phyloP scores from a whole-genome alignment of 1,140 invertebrate genomes.

The Euura saliciscinereae region DNA sequence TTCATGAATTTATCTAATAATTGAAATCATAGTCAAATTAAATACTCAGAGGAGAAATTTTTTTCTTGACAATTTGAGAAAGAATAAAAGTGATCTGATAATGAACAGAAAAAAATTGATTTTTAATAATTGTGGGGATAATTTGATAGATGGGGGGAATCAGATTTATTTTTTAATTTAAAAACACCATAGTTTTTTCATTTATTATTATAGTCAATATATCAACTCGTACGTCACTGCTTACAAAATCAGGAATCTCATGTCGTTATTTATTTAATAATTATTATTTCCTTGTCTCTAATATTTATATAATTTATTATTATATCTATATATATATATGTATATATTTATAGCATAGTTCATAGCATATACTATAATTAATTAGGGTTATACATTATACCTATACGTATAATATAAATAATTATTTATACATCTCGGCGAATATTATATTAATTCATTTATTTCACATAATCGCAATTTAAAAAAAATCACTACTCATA shows the following conservation, averaged over 20 bases:
- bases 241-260: conserved; percentile 42
- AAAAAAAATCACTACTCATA: no score
- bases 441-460: neutral
- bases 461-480: no score
- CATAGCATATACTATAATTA: neutral
- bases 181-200: conserved; percentile 38
- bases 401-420: neutral
- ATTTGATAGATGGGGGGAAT: no score
- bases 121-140: no score
- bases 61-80: no score
- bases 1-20: no score
- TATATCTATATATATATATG: conserved; percentile 22
- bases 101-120: no score
- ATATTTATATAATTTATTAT: conserved; percentile 29
- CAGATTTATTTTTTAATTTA: conserved; percentile 20
- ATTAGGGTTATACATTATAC: neutral
- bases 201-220: conserved; percentile 32
- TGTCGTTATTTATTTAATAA: neutral
- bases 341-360: conserved; percentile 17
- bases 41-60: no score
- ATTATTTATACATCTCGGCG: neutral
- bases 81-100: no score
- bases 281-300: conserved; percentile 13
- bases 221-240: conserved; percentile 31
- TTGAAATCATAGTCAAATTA: no score